phyloP scores from a whole-genome alignment of 64 coral and sea anemone species.

The Dendrophyllia cribrosa region DNA sequence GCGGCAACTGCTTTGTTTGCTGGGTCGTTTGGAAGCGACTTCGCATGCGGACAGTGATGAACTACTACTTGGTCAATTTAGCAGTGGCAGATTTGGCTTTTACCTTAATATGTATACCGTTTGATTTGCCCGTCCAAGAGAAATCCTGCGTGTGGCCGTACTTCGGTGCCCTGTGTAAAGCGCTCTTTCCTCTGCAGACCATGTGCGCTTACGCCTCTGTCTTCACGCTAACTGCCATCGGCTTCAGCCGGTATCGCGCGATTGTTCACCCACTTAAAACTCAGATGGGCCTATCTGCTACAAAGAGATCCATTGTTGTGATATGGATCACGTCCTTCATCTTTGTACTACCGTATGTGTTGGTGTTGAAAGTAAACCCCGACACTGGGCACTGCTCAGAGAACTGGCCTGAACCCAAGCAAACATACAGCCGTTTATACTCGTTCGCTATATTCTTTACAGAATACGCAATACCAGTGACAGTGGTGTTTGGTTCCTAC shows the following conservation, averaged over 20 bases:
- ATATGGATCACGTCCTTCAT: slow-evolving; percentile 77
- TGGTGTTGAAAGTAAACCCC: slow-evolving; percentile 66
- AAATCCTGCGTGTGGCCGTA: slow-evolving; percentile 80
- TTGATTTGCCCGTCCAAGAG: slow-evolving; percentile 85
- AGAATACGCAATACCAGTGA: slow-evolving; percentile 70
- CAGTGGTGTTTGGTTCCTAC: slow-evolving; percentile 79
- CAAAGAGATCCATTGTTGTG: slow-evolving; percentile 56
- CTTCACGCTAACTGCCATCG: slow-evolving; percentile 78
- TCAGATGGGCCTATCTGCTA: slow-evolving; percentile 55
- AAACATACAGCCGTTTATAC: slow-evolving; percentile 49
- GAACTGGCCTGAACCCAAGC: slow-evolving; percentile 71
- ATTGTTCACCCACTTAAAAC: slow-evolving; percentile 80
- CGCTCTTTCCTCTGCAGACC: slow-evolving; percentile 86
- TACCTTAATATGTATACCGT: slow-evolving; percentile 85
- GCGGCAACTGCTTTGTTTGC: slow-evolving; percentile 80
- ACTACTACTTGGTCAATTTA: slow-evolving; percentile 86
- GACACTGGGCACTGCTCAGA: slow-evolving; percentile 62
- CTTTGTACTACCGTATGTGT: slow-evolving; percentile 71
- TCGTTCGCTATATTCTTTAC: slow-evolving; percentile 74
- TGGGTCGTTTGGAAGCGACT: slow-evolving; percentile 78
- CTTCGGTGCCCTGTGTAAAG: slow-evolving; percentile 66
- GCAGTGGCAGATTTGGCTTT: slow-evolving; percentile 82
- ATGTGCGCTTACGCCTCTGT: slow-evolving; percentile 78
- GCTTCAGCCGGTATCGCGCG: slow-evolving; percentile 77
- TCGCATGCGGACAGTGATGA: slow-evolving; percentile 87